Evolutionary conservation across 2,797 vertebrate genomes (phyloP).

Genomic region (Myioborus melanocephalus): DNA sequence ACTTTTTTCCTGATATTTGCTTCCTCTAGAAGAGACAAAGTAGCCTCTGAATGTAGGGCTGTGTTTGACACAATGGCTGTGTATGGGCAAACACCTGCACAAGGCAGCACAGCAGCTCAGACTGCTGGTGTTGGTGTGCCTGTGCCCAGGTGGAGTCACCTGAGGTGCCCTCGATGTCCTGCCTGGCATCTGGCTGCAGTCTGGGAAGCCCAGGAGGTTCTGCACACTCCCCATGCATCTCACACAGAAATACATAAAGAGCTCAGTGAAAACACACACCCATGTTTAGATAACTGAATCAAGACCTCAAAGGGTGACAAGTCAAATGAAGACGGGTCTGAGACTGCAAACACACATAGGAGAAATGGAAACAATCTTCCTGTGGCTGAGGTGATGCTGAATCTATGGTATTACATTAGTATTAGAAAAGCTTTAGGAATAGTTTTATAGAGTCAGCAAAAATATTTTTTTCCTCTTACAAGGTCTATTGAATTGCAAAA

Average conservation of each 20-base stretch:
- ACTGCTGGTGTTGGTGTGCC: neutral
- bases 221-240: fast-evolving
- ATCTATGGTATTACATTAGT: neutral
- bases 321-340: neutral
- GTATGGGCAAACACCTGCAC: neutral
- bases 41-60: neutral
- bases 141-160: neutral
- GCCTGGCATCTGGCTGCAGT: neutral
- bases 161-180: neutral
- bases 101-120: neutral
- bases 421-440: neutral
- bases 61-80: neutral
- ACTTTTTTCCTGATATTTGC: neutral
- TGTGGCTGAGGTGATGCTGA: neutral
- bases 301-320: neutral
- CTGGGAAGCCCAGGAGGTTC: neutral
- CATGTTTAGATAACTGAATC: neutral
- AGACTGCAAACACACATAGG: neutral
- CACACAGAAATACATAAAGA: neutral
- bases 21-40: neutral
- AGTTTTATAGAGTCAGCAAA: neutral
- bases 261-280: neutral
- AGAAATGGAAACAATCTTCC: neutral
- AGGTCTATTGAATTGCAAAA: neutral
- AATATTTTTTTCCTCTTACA: neutral